Base-by-base conservation (phyloP, 2,797 vertebrate species). In the Onychomys torridus region DNA sequence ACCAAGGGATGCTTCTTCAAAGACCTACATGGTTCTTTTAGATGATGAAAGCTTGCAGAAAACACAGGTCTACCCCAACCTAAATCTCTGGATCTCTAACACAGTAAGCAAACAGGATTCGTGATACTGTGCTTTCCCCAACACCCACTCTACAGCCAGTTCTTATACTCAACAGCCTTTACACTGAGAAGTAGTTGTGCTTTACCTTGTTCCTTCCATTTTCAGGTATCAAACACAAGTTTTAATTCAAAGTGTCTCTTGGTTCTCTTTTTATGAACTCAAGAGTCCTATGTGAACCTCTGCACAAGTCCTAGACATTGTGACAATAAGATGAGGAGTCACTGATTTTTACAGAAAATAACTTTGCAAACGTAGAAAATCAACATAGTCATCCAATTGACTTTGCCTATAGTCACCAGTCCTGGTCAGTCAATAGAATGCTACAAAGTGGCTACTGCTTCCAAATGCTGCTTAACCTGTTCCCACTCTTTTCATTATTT, bases 1-100 rank as follows among this genome's bases (percentile, higher is more conserved):
- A 76, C 65, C 46, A 85, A 88, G 84, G 81, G 76, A 90, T 32
- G 21, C 34, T 75, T 96, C 71, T 97, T 92, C 43, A 93, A 90
- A 88, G 82, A 76, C 29, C 21, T 52, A 25, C 23, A 34, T 23
- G 85, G 29, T 77, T 40, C 89, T 91, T 95, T 73, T 69, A 63
- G 90, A 78, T n/a, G 59, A 95, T 67, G 83, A 73, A 84, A 37
- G 3, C 27, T 84, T 63, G 5, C 82, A 78, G 92, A 95, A 96
- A 95, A 94, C n/a, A 71, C 67, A 87, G 37, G 55, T 46, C 55
- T 34, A 21, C 52, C 63, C 37, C 71, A 23, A 34, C 34, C 61
- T 71, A 32, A 69, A 49, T 19, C 34, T 37, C 32, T 92, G 69
- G 52, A 32, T 91, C 78, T 77, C 86, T 90, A 77, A 16, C 4